These are phyloP conservation scores for Epirrita christyi DNA, from an alignment of 2,888 invertebrate genomes.

Conservation along the genomic window DNA sequence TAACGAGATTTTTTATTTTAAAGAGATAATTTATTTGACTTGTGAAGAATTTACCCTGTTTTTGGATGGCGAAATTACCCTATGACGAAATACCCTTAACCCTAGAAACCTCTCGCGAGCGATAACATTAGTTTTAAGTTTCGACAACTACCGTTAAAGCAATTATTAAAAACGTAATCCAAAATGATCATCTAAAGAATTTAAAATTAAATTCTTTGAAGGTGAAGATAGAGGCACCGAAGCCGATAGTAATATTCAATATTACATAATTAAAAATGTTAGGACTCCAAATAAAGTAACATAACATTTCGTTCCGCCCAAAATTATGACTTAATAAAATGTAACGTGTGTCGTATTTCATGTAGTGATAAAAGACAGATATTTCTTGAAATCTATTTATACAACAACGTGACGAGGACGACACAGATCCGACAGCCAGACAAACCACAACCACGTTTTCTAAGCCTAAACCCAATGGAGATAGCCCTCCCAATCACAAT, in stretches of 20 bases:
- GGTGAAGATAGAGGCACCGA: constrained; percentile 39
- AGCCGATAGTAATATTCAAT: constrained; percentile 46
- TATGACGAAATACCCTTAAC: no score
- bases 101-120: no score
- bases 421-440: background rate
- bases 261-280: constrained; percentile 54
- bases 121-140: background rate
- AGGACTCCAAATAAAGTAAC: constrained; percentile 58
- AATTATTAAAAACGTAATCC: constrained; percentile 38
- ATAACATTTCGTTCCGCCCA: constrained; percentile 66
- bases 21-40: no score
- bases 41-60: no score
- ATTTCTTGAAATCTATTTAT: constrained; percentile 33
- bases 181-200: constrained; percentile 40
- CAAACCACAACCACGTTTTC: background rate
- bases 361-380: constrained; percentile 59
- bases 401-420: constrained; percentile 11
- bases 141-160: constrained; percentile 24
- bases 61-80: no score
- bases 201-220: constrained; percentile 24
- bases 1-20: no score
- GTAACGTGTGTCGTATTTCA: constrained; percentile 65
- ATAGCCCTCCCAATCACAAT: no score
- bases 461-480: no score
- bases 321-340: constrained; percentile 78